Conservation (phyloP, 2,888 invertebrate genomes). For the Apotomis turbidana region DNA sequence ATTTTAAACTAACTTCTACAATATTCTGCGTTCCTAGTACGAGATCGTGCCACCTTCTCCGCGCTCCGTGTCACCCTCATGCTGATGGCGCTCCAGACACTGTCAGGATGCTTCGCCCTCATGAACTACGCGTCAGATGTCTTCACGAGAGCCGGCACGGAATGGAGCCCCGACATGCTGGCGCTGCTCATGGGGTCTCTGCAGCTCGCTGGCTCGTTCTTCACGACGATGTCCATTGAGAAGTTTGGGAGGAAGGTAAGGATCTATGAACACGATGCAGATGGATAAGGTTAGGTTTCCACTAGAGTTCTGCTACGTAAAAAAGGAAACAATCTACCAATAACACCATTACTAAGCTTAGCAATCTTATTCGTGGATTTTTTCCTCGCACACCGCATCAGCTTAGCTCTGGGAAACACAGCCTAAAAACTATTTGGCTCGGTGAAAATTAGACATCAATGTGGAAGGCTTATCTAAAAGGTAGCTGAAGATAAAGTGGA, state of each 20-base stretch:
- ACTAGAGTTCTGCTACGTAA: no score
- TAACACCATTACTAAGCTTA: no score
- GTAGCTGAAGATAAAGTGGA: no score
- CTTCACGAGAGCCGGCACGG: conserved; percentile 75
- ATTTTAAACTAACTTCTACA: not conserved
- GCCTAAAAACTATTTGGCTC: no score
- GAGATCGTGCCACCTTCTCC: conserved; percentile 61
- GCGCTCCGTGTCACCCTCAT: conserved; percentile 65
- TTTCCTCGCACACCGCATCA: no score
- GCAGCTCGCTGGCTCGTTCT: conserved; percentile 66
- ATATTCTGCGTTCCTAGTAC: conserved; percentile 52
- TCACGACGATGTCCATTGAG: conserved; percentile 68
- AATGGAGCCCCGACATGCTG: conserved; percentile 76
- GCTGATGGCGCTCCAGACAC: conserved; percentile 69
- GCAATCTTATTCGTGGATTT: no score
- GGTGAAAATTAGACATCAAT: no score
- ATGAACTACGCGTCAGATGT: conserved; percentile 73
- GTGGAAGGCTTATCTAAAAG: no score
- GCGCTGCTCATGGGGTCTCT: conserved; percentile 65
- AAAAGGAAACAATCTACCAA: no score
- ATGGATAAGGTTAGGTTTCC: no score
- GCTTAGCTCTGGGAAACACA: no score
- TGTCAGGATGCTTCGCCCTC: conserved; percentile 73
- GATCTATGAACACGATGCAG: no score
- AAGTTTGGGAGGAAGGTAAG: conserved; percentile 69